Evolutionary conservation across 53 echinoderm and acorn worm species (phyloP), one percentile per base, ranked within the genome.

Genomic region (Zoroaster sp.): DNA sequence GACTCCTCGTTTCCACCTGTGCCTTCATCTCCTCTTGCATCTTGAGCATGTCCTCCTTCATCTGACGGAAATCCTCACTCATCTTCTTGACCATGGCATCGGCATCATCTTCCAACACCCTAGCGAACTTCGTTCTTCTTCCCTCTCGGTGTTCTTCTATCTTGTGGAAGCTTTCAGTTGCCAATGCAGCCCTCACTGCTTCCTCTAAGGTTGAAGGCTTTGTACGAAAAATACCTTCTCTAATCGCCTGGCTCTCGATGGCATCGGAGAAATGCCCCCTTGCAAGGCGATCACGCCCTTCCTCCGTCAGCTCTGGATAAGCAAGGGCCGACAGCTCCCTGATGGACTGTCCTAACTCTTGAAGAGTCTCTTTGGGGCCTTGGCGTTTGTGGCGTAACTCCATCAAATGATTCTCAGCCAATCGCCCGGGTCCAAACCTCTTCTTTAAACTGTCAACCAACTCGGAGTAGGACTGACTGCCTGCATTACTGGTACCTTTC

Each of bases 181-280:
- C 49, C 20, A 89, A 31, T n/a, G 75, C 89, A 45, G 89, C 79
- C 33, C 40, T 45, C 15, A 89, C 68, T 17, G 89, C 89, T 10
- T 89, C 89, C 3, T 89, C 77, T 28, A 89, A 47, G 2, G 89
- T 89, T 10, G 12, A 28, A 4, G 89, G 69, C 5, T 53, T 36
- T 14, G 79, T 66, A 34, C 70, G 47, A 33, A 78, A 89, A 25
- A 89, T 53, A 45, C 73, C 72, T 35, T 35, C 71, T 33, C 91
- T 40, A 30, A 91, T 69, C 5, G 75, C 91, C 14, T 67, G 67
- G 28, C 75, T 74, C 9, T 91, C 77, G 0, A 91, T 34, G 3
- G 91, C 77, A 14, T 91, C 86, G 5, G 78, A 86, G 68, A 91
- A 91, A 70, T 91, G 91, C 14, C 91, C 86, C 21, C 68, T 71